Percentiles rank a stretch among this genome's conserved stretches.
Evolutionary conservation across 2,888 invertebrate species (phyloP).

Genomic region (Mesochorus sp.): DNA sequence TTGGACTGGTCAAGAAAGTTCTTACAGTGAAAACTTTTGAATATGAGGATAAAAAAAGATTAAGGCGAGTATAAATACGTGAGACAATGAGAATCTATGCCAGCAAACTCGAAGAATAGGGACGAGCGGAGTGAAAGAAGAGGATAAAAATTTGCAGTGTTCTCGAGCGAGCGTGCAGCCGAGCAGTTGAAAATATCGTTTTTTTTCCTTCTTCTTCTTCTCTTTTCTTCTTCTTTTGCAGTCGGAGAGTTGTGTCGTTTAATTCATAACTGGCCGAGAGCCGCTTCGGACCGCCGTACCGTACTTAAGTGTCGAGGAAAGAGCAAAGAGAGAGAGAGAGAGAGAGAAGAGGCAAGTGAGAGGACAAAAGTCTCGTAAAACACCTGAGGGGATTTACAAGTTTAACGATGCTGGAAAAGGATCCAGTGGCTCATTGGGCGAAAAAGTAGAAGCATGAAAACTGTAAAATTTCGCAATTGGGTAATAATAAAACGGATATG

Average conservation of each 20-base stretch:
- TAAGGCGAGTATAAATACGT: neutral
- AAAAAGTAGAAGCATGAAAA: neutral
- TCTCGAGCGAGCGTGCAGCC: neutral
- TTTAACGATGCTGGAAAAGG: neutral
- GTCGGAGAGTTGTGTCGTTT: conserved; percentile 19
- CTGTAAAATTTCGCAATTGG: neutral
- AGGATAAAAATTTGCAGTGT: neutral
- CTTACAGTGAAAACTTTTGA: conserved; percentile 2
- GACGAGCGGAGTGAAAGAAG: neutral
- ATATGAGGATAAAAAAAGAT: neutral
- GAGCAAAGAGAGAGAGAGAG: neutral
- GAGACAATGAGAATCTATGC: neutral
- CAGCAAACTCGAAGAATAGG: neutral
- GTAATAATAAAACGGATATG: too few species aligned
- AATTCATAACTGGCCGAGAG: conserved; percentile 9
- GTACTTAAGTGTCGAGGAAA: too few species aligned
- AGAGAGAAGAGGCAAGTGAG: too few species aligned
- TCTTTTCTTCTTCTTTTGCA: conserved; percentile 12
- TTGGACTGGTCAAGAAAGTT: too few species aligned
- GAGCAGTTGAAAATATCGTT: neutral
- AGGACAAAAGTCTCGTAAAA: conserved; percentile 11
- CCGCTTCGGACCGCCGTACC: too few species aligned
- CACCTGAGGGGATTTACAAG: conserved; percentile 23
- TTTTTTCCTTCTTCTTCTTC: too few species aligned
- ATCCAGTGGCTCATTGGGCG: neutral